Evolutionary conservation across 2,113 vertebrate species (phyloP).

Genomic region (Pitta sordida): DNA sequence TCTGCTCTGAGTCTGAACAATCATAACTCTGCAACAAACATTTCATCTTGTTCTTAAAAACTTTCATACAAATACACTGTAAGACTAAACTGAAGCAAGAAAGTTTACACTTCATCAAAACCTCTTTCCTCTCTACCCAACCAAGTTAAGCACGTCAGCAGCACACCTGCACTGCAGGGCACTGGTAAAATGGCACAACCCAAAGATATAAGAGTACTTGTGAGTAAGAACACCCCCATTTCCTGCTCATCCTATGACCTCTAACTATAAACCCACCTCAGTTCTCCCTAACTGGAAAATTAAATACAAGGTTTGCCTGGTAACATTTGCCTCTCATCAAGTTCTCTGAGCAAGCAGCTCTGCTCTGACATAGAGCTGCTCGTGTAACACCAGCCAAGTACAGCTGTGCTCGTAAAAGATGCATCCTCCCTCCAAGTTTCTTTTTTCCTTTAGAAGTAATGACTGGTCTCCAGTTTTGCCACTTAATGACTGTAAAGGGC

Average conservation of each 20-base stretch:
- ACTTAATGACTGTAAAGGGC: constrained; percentile 20
- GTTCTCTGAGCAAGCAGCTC: constrained; percentile 69
- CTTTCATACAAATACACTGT: constrained; percentile 49
- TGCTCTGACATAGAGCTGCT: background rate
- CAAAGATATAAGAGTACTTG: background rate
- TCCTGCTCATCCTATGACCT: background rate
- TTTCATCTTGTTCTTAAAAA: constrained; percentile 72
- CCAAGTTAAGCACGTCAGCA: background rate
- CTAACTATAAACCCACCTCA: constrained; percentile 50
- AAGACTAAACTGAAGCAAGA: constrained; percentile 59
- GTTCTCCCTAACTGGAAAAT: constrained; percentile 42
- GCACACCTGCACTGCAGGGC: background rate
- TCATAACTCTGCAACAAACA: constrained; percentile 78
- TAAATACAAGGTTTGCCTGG: constrained; percentile 39
- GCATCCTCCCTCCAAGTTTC: background rate
- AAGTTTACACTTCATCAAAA: constrained; percentile 31
- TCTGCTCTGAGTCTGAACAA: constrained; percentile 87
- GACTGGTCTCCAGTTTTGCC: background rate
- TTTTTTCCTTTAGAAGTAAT: background rate
- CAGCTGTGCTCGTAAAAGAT: constrained; percentile 45
- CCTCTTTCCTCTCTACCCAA: background rate
- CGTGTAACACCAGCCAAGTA: constrained; percentile 56
- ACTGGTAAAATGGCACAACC: background rate
- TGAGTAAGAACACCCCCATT: background rate
- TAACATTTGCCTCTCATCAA: constrained; percentile 50